Evolutionary conservation across 2,888 invertebrate genomes (phyloP).

Genomic region (Ommatoiulus sabulosus): DNA sequence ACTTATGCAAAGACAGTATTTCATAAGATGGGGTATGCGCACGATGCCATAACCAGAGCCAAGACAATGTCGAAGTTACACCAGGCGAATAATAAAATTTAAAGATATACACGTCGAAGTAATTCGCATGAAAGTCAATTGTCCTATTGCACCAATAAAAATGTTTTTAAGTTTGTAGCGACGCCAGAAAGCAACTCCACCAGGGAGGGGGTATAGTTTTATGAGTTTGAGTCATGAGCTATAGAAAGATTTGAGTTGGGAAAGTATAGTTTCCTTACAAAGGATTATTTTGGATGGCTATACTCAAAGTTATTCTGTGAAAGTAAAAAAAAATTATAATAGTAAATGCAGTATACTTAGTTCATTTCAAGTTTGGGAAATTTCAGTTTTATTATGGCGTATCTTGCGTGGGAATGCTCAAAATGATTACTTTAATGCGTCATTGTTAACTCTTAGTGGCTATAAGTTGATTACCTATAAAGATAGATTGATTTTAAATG

Average conservation of each 20-base stretch:
- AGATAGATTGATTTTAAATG: too few relatives aligned
- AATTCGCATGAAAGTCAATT: conserved; percentile 20
- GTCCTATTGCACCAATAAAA: neutral
- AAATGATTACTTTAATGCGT: too few relatives aligned
- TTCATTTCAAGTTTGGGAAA: too few relatives aligned
- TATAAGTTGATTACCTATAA: too few relatives aligned
- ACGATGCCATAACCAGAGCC: neutral
- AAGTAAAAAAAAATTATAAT: too few relatives aligned
- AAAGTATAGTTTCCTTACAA: neutral
- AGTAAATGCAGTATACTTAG: too few relatives aligned
- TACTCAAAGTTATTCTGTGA: too few relatives aligned
- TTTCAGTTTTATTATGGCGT: too few relatives aligned
- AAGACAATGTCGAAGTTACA: neutral
- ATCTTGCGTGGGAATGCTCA: too few relatives aligned
- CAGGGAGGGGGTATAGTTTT: neutral
- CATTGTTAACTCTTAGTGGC: too few relatives aligned
- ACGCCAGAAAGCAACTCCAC: neutral
- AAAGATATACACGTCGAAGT: neutral
- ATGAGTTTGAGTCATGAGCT: neutral
- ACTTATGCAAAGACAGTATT: neutral
- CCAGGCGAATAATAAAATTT: conserved; percentile 10
- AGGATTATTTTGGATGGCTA: too few relatives aligned
- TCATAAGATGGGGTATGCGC: neutral
- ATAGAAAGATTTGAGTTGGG: neutral
- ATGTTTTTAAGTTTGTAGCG: neutral